Percentiles rank a stretch among this genome's conserved stretches.
These are phyloP conservation scores for Chamaetylas fuelleborni DNA, from an alignment of 2,113 vertebrate species.

Conservation along the genomic window DNA sequence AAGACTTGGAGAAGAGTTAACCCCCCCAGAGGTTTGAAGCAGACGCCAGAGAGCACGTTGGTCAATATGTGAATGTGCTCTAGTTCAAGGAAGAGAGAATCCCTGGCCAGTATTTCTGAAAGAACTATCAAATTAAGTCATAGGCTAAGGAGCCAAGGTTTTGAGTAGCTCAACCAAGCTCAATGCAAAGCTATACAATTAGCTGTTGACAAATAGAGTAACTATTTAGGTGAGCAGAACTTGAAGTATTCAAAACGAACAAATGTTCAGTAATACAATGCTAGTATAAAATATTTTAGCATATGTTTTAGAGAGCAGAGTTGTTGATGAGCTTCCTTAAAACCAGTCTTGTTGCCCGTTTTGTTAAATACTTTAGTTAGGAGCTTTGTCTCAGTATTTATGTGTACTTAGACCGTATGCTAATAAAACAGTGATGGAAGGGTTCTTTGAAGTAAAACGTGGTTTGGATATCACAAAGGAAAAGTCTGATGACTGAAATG, in stretches of 20 bases:
- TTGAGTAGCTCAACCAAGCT: not conserved
- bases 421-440: not conserved
- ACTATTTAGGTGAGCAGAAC: not conserved
- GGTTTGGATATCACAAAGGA: not conserved
- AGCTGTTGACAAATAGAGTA: not conserved
- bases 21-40: not conserved
- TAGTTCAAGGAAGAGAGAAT: not conserved
- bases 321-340: not conserved
- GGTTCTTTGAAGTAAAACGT: not conserved
- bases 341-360: not conserved
- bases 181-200: not conserved
- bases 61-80: not conserved
- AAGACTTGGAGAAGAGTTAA: not conserved
- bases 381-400: not conserved
- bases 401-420: not conserved
- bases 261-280: not conserved
- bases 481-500: not conserved
- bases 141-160: not conserved
- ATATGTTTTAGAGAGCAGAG: not conserved
- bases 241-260: not conserved
- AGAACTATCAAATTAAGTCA: not conserved
- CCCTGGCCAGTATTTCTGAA: not conserved
- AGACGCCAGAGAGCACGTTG: not conserved
- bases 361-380: not conserved
- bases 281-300: not conserved